Conservation (phyloP, 2,888 invertebrate species). For the Schizaphis graminum region DNA sequence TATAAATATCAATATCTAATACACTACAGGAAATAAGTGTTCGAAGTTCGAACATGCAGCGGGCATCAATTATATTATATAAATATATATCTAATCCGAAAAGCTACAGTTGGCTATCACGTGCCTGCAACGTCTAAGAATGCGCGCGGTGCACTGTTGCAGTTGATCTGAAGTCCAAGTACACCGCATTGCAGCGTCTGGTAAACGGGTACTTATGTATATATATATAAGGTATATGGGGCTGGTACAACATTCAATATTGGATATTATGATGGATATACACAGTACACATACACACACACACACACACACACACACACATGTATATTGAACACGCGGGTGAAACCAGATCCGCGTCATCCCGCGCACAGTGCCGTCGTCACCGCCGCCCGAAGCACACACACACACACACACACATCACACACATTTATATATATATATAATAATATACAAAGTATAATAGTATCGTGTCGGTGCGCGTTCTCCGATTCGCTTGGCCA, state of each 20-base stretch:
- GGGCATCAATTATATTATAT: not conserved
- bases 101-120: not conserved
- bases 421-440: not conserved
- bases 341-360: constrained; percentile 57
- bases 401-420: not conserved
- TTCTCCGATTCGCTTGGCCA: constrained; percentile 59
- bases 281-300: not conserved
- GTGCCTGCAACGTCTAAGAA: not conserved
- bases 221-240: not conserved
- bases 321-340: not conserved
- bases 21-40: not conserved
- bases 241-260: not conserved
- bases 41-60: not conserved
- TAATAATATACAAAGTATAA: not conserved
- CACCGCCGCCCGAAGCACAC: not conserved
- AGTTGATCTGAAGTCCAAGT: not conserved
- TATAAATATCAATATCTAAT: not conserved
- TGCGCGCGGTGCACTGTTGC: not conserved
- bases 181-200: not conserved
- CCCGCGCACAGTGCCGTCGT: not conserved
- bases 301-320: not conserved
- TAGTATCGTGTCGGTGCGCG: constrained; percentile 1
- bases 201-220: not conserved
- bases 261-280: not conserved
- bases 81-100: not conserved